Base-by-base conservation (phyloP, 2,888 invertebrate species). In the Mesorhabditis sp. region DNA sequence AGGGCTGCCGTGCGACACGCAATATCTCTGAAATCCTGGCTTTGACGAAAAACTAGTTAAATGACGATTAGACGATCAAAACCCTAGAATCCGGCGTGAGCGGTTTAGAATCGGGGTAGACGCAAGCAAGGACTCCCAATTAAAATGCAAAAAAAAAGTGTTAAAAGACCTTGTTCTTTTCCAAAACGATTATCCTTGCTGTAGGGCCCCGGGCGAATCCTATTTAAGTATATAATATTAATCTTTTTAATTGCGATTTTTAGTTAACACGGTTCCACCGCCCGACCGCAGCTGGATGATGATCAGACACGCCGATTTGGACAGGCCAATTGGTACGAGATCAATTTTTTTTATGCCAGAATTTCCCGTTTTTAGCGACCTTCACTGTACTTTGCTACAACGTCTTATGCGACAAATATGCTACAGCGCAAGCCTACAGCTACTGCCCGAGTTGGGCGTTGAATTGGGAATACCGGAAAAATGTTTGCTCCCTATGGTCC, bases 331-430 rank as follows among this genome's bases (percentile, higher is more conserved):
- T 63, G 83, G 83, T 84, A 65, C 62, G 76, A 68, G 62, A 42
- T 63, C 45, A 50, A 50, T 10, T n/a, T 50, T 10, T 50, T 10
- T n/a, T 13, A 50, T 66, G 45, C 13, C 13, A 43, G 42, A 43
- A 41, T 1, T 62, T n/a, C 13, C 7, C 65, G 4, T 42, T 79
- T 81, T 69, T 73, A 82, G 83, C 80, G 4, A 81, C 79, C 87
- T 96, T 97, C 89, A 96, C 97, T 80, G 95, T 97, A 85, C 95
- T 98, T 93, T 97, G 97, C 88, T 98, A 98, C 90, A 98, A 98
- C 89, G 95, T 98, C 79, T 90, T 98, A 81, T 96, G 97, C 89
- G 96, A 97, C 90, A 96, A 96, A 89, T 97, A 96, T 87, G 97
- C 97, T 75, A 97, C 97, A 68, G 89, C 95, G 83, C 95, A 95